These are phyloP conservation scores for Cromileptes altivelis DNA, from an alignment of 2,113 vertebrate species.

Conservation along the genomic window DNA sequence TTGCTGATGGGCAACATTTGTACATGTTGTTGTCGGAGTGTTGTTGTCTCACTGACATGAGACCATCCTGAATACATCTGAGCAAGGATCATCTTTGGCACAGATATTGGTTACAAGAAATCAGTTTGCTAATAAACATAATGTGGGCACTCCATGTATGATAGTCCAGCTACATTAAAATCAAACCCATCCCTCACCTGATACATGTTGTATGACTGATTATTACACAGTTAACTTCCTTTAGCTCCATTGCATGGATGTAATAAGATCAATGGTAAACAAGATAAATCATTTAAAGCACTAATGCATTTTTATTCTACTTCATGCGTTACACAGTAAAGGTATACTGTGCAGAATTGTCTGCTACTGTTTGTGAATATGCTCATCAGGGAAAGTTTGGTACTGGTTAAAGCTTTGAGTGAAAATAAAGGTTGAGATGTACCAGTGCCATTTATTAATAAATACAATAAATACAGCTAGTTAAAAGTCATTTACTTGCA, in stretches of 20 bases:
- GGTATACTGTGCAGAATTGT: background rate
- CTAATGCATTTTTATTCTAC: constrained; percentile 18
- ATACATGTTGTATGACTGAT: background rate
- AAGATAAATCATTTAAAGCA: background rate
- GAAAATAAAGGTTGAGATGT: no score
- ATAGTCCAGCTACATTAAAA: background rate
- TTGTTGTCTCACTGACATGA: constrained; percentile 11
- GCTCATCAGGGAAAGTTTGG: no score
- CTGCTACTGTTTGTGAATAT: no score
- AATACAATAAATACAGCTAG: no score
- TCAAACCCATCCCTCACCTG: no score
- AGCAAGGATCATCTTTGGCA: background rate
- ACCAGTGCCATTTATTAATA: no score
- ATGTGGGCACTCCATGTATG: background rate
- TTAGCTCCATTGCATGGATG: background rate
- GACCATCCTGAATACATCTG: constrained; percentile 1
- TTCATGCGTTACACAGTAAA: background rate
- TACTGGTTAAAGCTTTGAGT: no score
- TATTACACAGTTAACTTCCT: background rate
- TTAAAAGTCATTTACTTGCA: no score
- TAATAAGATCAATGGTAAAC: background rate
- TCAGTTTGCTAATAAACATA: background rate
- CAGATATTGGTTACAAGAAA: background rate
- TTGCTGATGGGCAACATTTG: constrained; percentile 27
- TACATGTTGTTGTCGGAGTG: constrained; percentile 1